phyloP scores from a whole-genome alignment of 2,113 vertebrate species.

The Dicentrarchus labrax region DNA sequence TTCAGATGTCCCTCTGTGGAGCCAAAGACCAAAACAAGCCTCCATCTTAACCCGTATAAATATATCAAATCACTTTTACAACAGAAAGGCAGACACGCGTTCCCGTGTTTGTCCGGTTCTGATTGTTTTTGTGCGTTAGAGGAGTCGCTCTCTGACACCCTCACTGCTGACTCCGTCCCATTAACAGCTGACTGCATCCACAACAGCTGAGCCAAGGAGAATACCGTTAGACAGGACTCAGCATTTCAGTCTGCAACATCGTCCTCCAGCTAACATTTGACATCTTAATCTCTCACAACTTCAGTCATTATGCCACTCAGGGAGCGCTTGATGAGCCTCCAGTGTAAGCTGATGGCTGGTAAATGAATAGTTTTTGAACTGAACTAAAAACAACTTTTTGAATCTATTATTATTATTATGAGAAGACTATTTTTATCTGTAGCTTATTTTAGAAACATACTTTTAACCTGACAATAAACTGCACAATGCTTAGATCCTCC shows the following conservation, averaged over 20 bases:
- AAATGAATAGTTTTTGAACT: neutral
- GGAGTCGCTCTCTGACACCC: neutral
- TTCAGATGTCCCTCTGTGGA: slow-evolving; percentile 39
- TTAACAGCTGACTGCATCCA: slow-evolving; percentile 37
- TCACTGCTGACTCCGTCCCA: slow-evolving; percentile 42
- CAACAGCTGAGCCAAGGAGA: slow-evolving; percentile 40
- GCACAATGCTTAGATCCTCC: too few species aligned
- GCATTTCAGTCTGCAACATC: slow-evolving; percentile 30
- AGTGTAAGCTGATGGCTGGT: neutral
- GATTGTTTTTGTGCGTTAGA: too few species aligned
- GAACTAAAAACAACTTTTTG: neutral
- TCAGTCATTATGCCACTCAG: neutral
- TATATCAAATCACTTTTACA: neutral
- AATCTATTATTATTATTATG: too few species aligned
- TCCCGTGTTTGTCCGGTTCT: too few species aligned
- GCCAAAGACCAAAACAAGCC: slow-evolving; percentile 2
- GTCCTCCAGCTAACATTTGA: neutral
- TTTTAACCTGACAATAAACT: neutral
- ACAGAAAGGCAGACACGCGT: neutral
- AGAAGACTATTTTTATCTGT: neutral
- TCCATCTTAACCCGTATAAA: neutral
- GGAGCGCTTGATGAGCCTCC: neutral
- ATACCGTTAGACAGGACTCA: slow-evolving; percentile 16
- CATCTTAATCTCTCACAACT: neutral
- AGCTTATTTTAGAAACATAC: neutral